Evolutionary conservation across 2,888 invertebrate genomes (phyloP).

Genomic region (Caenorhabditis afra): DNA sequence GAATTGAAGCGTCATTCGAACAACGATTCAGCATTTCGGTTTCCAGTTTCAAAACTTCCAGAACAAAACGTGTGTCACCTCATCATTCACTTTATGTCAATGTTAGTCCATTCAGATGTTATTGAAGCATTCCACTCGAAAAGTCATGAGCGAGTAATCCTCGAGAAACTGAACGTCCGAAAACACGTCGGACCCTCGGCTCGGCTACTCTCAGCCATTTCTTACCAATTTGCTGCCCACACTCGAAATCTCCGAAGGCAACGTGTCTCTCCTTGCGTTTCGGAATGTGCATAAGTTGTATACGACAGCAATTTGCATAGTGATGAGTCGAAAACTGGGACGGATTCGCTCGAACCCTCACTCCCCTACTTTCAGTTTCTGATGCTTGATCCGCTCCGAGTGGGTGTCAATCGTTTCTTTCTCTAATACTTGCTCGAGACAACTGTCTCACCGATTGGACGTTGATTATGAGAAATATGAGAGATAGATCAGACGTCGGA

Average conservation of each 20-base stretch:
- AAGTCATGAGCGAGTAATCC: conserved; percentile 31
- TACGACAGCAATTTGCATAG: conserved; percentile 54
- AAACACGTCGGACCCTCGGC: not conserved
- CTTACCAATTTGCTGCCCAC: conserved; percentile 37
- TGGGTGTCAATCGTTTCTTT: not conserved
- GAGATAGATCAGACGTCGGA: conserved; percentile 17
- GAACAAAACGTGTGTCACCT: not conserved
- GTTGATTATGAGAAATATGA: conserved; percentile 32
- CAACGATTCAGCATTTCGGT: too few species aligned
- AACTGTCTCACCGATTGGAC: conserved; percentile 17
- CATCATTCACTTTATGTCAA: conserved; percentile 23
- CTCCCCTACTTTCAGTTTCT: conserved; percentile 11
- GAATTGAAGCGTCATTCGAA: too few species aligned
- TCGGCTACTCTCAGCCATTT: conserved; percentile 23
- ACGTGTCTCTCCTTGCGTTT: conserved; percentile 18
- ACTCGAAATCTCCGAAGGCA: conserved; percentile 39
- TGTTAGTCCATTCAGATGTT: conserved; percentile 10
- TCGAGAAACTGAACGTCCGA: conserved; percentile 17
- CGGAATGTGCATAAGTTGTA: conserved; percentile 54
- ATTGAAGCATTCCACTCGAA: conserved; percentile 16
- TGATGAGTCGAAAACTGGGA: conserved; percentile 50
- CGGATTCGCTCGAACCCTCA: not conserved
- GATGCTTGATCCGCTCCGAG: conserved; percentile 25
- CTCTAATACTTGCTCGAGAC: conserved; percentile 19
- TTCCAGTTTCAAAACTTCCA: too few species aligned